Base-by-base conservation (phyloP, 2,113 vertebrate genomes). In the Verasper variegatus region DNA sequence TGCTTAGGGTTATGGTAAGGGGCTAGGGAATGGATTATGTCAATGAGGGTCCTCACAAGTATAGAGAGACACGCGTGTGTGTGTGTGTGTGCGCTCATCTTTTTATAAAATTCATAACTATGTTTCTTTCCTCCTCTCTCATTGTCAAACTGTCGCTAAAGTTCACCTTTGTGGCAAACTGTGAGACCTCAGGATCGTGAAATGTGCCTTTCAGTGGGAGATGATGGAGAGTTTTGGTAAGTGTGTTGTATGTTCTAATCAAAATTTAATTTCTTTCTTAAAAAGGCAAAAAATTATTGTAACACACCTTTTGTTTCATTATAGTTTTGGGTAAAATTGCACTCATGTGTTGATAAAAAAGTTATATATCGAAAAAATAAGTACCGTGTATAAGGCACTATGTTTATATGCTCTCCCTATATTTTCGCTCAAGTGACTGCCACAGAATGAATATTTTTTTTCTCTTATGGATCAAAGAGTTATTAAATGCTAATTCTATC, bases 181-280 rank as follows among this genome's bases (percentile, higher is more conserved):
- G 82, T 94, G 52, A 91, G 80, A 62, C 10, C 65, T n/a, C 4
- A 88, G 13, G 93, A 94, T 3, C 81, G 71, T 3, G 59, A 74
- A 0, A 15, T 0, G 4, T 92, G 80, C 40, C 81, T 55, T 0
- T 27, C 58, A 27, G 78, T 89, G 21, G 51, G 2, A 6, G 68
- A 95, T 1, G 81, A 95, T 71, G 93, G 93, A 14, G 93, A 95
- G 77, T 95, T 95, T 79, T 95, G 94, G 94, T 95, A 88, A 83
- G 76, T 23, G 27, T 26, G 18, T 7, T 10, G 10, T 14, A 40
- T 11, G 37, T 35, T 35, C 35, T 8, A 35, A 35, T 27, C 37
- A 37, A 37, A 9, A 10, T 37, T 10, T 40, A 9, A 10, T 24
- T 42, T 11, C 18, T 2, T 60, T 40, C 35, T 5, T 61, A 21